Evolutionary conservation across 2,113 vertebrate genomes (phyloP), one percentile per base, ranked within the genome.

Genomic region (Nematolebias whitei): DNA sequence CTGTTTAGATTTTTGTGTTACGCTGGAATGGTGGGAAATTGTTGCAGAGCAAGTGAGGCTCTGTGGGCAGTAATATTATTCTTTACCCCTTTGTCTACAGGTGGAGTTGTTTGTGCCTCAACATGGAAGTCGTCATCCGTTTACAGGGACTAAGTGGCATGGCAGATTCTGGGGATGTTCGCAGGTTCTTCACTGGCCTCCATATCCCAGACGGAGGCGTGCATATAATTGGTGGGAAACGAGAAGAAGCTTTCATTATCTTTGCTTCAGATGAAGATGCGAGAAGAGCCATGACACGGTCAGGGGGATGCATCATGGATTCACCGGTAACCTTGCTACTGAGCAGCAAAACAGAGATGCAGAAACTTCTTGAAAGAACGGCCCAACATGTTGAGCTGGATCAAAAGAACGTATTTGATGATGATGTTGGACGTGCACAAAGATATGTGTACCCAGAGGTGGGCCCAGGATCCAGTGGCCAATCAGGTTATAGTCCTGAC

Each of bases 41-140:
- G 47, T 55, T 19, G 26, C 22, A 32, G 59, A 68, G 64, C 43
- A 66, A 19, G 60, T 68, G 65, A 62, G 44, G 70, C 73, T 76
- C 58, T 63, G 70, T 87, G 78, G 75, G 85, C 68, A 88, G 88
- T 93, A 93, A 93, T 91, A 39, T 57, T 87, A 19, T 92, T 90
- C 60, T 91, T 87, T 93, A 86, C 91, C 88, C 87, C 83, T 93
- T 72, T 93, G 88, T 93, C 90, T 93, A 71, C 93, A 93, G 93
- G 93, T 93, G 90, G 88, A 77, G 91, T 91, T 91, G 69, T 90
- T 90, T 92, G 88, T 89, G 73, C 80, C 59, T 86, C 90, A 86
- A 84, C 85, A 94, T 99, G 98, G 96, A 94, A 86, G 98, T 99
- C 97, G 97, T 99, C 94, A 99, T 99, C 95, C 98, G 97, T 94